Percentiles rank a stretch among this genome's conserved stretches.
Evolutionary conservation across 2,113 vertebrate species (phyloP).

Genomic region (Muscicapa adusta): DNA sequence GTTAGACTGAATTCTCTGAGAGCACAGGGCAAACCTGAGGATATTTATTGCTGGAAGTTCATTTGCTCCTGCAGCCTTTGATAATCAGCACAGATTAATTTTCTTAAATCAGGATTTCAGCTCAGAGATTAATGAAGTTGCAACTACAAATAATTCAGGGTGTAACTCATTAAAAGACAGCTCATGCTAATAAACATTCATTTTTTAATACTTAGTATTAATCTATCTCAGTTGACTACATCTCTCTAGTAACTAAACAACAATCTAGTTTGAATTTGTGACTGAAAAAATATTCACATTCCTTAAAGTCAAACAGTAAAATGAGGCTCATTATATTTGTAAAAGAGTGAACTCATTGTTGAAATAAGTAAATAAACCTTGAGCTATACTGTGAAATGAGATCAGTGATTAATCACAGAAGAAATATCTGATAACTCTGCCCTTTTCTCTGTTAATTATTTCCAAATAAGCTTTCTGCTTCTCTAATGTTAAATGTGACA

Average conservation of each 20-base stretch:
- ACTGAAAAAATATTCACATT: background rate
- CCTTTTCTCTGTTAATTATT: background rate
- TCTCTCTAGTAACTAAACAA: background rate
- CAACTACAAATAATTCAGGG: background rate
- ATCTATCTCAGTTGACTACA: background rate
- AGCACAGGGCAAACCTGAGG: background rate
- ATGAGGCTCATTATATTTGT: background rate
- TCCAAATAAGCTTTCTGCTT: background rate
- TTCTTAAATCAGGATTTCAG: background rate
- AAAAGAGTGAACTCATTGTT: background rate
- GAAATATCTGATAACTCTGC: background rate
- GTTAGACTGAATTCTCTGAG: background rate
- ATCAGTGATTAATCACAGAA: background rate
- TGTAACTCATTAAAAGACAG: background rate
- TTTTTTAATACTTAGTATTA: background rate
- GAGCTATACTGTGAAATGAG: background rate
- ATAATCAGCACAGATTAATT: background rate
- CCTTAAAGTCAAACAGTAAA: background rate
- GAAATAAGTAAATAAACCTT: background rate
- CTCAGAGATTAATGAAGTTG: background rate
- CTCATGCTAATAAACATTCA: background rate
- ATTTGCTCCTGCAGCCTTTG: background rate
- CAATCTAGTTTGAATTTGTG: background rate
- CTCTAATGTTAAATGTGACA: background rate
- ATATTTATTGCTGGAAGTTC: background rate